Evolutionary conservation across 2,797 vertebrate genomes (phyloP), one percentile per base, ranked within the genome.

Genomic region (Perodicticus potto): DNA sequence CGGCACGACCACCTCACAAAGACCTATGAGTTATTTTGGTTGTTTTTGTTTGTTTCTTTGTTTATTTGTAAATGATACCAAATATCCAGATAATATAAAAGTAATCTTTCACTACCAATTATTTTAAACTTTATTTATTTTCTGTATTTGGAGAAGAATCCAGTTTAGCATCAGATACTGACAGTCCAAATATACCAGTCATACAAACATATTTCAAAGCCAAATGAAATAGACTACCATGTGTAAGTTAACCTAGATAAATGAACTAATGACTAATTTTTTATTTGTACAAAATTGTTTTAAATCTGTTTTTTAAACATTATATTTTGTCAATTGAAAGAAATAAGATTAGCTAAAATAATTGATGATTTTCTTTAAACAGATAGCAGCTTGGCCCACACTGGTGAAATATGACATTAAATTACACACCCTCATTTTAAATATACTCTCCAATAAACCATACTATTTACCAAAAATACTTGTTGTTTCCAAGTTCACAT

Each of bases 131-230:
- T n/a, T 86, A 37, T 74, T 45, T 49, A n/a, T 72, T 86, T 81
- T 49, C 59, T 59, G 13, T 86, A 7, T 27, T 29, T 87, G 4
- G 8, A 67, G 32, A 55, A 81, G 40, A 53, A 88, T 81, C 19
- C 29, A 86, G 25, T 40, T 92, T 91, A 69, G 86, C 8, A n/a
- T 45, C 93, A 85, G 8, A 61, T 88, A 61, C 1, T 92, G 61
- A 86, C 40, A 67, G 4, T 22, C 27, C 17, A 85, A 57, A 12
- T 85, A 25, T 85, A 27, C 25, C 29, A 25, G 69, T 93, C 27
- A 87, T 5, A 73, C 74, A 78, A 88, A 53, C 25, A 40, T 29
- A 87, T 61, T 93, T 93, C 67, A 81, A 87, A 13, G 25, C 84
- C 45, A 84, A 85, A 81, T 84, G 63, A 88, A 63, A 73, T 65